Evolutionary conservation across 2,888 invertebrate species (phyloP).

Genomic region (Orthosia cruda): DNA sequence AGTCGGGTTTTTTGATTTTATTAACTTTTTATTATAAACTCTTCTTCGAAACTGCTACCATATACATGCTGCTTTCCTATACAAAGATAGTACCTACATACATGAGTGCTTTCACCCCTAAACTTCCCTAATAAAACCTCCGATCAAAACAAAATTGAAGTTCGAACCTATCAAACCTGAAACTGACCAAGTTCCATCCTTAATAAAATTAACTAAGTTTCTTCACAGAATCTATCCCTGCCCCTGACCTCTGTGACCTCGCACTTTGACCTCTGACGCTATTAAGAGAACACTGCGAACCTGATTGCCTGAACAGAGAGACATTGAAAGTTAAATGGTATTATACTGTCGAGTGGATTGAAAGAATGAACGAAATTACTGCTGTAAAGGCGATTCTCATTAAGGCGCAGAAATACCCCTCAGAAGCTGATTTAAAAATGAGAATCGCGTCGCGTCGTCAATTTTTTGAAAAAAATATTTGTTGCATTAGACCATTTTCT

Average conservation of each 20-base stretch:
- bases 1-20: too few species aligned
- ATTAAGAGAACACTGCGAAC: constrained; percentile 41
- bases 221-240: constrained; percentile 13
- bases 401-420: too few species aligned
- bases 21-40: too few species aligned
- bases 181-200: constrained; percentile 25
- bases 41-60: too few species aligned
- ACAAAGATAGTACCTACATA: too few species aligned
- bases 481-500: too few species aligned
- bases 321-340: constrained; percentile 28
- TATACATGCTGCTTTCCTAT: too few species aligned
- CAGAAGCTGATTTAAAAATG: neutral
- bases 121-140: neutral
- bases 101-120: neutral
- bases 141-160: constrained; percentile 26
- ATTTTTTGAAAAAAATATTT: too few species aligned
- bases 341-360: neutral
- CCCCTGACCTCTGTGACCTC: constrained; percentile 27
- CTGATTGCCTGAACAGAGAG: constrained; percentile 46
- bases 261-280: constrained; percentile 24
- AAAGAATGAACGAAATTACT: neutral
- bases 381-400: neutral
- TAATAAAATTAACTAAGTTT: constrained; percentile 48
- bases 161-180: neutral
- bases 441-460: too few species aligned